Base-by-base conservation (phyloP, 2,888 invertebrate genomes). In the Atrina japonica region DNA sequence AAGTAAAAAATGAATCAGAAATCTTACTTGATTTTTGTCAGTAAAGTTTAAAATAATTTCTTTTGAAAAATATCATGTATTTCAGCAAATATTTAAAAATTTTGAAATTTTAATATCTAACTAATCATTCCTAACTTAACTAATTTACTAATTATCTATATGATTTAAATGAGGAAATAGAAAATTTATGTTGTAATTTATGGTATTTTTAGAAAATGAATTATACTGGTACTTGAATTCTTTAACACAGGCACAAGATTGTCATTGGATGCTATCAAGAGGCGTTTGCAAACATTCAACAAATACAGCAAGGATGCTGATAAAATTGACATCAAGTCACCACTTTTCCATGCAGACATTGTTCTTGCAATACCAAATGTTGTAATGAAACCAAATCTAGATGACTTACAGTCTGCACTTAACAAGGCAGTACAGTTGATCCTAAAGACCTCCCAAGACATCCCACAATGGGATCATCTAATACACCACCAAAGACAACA, bases 401-500 rank as follows among this genome's bases (percentile, higher is more conserved):
- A 97, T 63, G 97, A 97, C 77, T 94, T 98, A 27, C 98, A 98
- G 90, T 96, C 96, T 66, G 94, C 95, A 14, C 92, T 98, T 50
- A 93, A 95, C 49, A 92, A 94, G 47, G 95, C 95, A 6, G 96
- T 97, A 9, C 95, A 94, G 91, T 94, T 94, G 78, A 96, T 98
- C 76, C 94, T 96, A 0, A 95, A 95, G 21, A 94, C 97, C 47
- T 94, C 97, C 0, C 96, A 96, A 90, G 96, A 96, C 30, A 96
- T 98, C 25, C 95, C 96, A 0, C 97, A 96, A 88, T 98, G 98
- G 98, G 94, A 94, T 5, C 95, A 95, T 56, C 95, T 95, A 67
- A 72, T 86, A 16, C 78, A 88, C 21, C 88, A 89, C 59, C 90
- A 90, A 78, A 83, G 84, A 58, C 88, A 88, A 65, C 88, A 86